Conservation (phyloP, 1,140 invertebrate species). For the Campoletis sonorensis region DNA sequence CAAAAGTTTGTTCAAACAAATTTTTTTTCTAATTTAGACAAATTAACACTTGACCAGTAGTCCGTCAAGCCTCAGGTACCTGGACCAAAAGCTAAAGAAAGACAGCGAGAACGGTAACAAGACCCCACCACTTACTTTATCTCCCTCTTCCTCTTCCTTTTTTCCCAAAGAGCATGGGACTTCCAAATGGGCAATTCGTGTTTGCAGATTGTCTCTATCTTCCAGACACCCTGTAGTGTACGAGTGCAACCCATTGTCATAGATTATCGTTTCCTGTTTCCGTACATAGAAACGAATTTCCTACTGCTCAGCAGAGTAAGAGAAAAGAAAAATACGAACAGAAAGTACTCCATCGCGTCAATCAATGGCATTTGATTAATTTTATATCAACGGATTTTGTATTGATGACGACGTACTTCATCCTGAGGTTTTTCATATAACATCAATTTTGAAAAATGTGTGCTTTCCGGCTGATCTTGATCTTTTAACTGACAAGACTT, state of each 20-base stretch:
- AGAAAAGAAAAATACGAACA: too few species aligned
- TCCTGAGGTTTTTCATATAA: neutral
- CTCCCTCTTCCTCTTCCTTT: neutral
- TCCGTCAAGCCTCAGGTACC: neutral
- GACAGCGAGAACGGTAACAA: neutral
- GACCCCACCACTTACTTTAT: too few species aligned
- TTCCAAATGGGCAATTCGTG: conserved; percentile 76
- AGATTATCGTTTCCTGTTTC: conserved; percentile 73
- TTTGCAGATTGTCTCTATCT: conserved; percentile 76
- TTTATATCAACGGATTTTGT: too few species aligned
- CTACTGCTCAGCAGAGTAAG: neutral
- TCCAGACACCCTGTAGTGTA: conserved; percentile 68
- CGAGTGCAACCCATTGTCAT: conserved; percentile 23
- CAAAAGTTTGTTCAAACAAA: neutral
- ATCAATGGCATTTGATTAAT: too few species aligned
- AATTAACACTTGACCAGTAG: neutral
- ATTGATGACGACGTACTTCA: too few species aligned
- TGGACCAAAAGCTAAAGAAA: neutral
- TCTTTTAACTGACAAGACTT: conserved; percentile 3
- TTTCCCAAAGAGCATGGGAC: conserved; percentile 61
- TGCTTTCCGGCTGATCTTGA: neutral
- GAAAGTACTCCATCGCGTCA: too few species aligned
- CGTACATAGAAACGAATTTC: conserved; percentile 51
- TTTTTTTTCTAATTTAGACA: neutral
- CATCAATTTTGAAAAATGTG: too few species aligned